Evolutionary conservation across 2,113 vertebrate genomes (phyloP), one percentile per base, ranked within the genome.

Genomic region (Prochilodus magdalenae): DNA sequence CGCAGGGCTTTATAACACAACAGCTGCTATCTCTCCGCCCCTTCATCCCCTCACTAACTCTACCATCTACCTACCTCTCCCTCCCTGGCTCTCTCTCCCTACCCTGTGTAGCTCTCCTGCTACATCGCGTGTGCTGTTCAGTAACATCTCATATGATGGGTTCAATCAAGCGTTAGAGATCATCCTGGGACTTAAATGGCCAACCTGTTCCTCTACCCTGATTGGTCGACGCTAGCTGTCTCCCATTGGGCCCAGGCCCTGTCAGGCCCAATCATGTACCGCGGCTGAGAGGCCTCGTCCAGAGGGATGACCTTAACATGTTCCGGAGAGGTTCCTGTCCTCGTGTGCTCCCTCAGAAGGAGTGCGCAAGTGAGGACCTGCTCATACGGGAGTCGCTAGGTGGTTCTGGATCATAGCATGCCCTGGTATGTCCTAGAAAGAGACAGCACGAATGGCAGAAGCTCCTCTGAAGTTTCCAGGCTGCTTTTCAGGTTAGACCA

Each of bases 201-300:
- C 47, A 13, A 57, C 44, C 60, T 15, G 79, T 36, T 66, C 47
- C 59, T 73, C 78, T 51, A 29, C 16, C 51, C 70, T 72, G 69
- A 83, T 73, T 13, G 55, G 73, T 55, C 20, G 55, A 71, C 55
- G 62, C 6, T 18, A 44, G 53, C 60, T 15, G 36, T 55, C 15
- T 71, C 63, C 36, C 72, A 24, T 11, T 63, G 40, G 65, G 55
- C 73, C 55, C 14, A 53, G 24, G 30, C 18, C 62, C 72, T 80
- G 82, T 80, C 65, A 63, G 55, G 75, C 71, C 44, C 77, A 53
- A 75, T 79, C 53, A 29, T 53, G 72, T 80, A 62, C 15, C 30
- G 0, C 5, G 13, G 36, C 72, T 67, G 7, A 53, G 71, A 67
- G 77, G 51, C 27, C 49, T 12, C 22, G 63, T 80, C 77, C 77